These are phyloP conservation scores for Plotosus lineatus DNA, from an alignment of 2,113 vertebrate genomes.

Conservation along the genomic window DNA sequence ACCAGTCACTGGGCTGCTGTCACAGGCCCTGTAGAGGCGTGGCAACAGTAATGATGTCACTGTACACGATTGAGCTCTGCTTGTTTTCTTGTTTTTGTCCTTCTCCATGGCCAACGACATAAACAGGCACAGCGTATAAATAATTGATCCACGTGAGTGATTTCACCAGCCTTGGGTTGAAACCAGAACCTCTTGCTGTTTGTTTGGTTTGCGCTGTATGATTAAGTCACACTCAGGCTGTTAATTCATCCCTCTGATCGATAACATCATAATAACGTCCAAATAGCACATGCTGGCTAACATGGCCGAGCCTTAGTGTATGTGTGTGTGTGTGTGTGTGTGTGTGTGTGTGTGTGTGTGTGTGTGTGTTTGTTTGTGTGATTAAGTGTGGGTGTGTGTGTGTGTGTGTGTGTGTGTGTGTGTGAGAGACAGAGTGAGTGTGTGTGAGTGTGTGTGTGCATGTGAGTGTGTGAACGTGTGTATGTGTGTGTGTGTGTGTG, in stretches of 20 bases:
- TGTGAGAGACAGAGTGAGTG: neutral
- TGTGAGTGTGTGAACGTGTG: neutral
- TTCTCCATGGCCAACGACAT: neutral
- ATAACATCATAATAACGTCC: slow-evolving; percentile 44
- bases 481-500: too few species aligned
- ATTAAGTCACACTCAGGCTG: slow-evolving; percentile 35
- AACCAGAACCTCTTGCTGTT: slow-evolving; percentile 3
- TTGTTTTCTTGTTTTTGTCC: neutral
- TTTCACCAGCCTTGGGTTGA: neutral
- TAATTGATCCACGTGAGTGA: slow-evolving; percentile 1
- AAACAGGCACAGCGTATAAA: neutral
- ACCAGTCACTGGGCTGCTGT: neutral
- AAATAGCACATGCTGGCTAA: slow-evolving; percentile 2
- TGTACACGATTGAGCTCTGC: neutral
- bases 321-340: too few species aligned
- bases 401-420: too few species aligned
- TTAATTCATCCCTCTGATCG: slow-evolving; percentile 47
- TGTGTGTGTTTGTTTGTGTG: too few species aligned
- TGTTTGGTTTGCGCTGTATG: slow-evolving; percentile 37
- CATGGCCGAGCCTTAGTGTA: neutral
- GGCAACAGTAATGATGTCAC: neutral
- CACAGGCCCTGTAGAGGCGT: neutral
- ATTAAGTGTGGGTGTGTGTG: too few species aligned
- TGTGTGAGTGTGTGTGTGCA: too few species aligned
- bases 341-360: neutral